These are phyloP conservation scores for Troides helena DNA, from an alignment of 2,888 invertebrate species.

Conservation along the genomic window DNA sequence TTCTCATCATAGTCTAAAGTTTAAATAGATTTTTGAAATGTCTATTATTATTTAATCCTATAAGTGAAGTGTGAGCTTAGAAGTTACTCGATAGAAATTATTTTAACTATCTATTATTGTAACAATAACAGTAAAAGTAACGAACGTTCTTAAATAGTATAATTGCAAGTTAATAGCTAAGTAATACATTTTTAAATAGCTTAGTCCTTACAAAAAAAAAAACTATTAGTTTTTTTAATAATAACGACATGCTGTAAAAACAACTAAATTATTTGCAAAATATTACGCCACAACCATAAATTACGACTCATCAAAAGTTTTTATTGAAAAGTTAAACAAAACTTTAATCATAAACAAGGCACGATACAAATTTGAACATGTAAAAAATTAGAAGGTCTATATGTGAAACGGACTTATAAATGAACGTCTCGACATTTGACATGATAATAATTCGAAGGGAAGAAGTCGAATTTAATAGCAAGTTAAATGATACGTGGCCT, in stretches of 20 bases:
- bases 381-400: slow-evolving; percentile 18
- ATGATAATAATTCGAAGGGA: slow-evolving; percentile 77
- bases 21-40: slow-evolving; percentile 11
- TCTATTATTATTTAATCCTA: background rate
- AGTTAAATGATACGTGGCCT: slow-evolving; percentile 80
- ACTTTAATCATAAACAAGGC: background rate
- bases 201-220: too few species aligned
- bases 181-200: too few species aligned
- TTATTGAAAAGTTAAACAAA: background rate
- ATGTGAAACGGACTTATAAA: slow-evolving; percentile 46
- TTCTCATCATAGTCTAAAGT: slow-evolving; percentile 23
- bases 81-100: background rate
- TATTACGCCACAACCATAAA: too few species aligned
- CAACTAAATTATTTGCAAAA: too few species aligned
- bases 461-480: slow-evolving; percentile 80
- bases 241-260: too few species aligned
- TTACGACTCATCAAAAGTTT: background rate
- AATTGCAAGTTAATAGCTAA: too few species aligned
- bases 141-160: too few species aligned
- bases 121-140: too few species aligned
- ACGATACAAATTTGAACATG: background rate
- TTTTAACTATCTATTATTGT: too few species aligned
- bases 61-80: background rate
- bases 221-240: too few species aligned
- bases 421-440: slow-evolving; percentile 59